These are phyloP conservation scores for Percopsis transmontana DNA, from an alignment of 2,113 vertebrate species.

Conservation along the genomic window DNA sequence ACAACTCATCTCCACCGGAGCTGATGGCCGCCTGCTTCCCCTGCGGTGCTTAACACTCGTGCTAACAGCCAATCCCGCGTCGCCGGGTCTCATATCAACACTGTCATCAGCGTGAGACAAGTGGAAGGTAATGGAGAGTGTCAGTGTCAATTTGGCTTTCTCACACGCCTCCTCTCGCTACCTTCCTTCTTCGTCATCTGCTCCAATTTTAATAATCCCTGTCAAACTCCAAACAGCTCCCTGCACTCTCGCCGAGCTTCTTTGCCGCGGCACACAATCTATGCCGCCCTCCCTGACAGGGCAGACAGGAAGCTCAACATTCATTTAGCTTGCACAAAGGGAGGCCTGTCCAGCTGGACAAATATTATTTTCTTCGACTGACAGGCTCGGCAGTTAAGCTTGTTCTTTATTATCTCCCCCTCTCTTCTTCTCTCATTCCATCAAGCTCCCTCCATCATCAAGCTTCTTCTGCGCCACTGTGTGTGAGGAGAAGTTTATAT, in stretches of 20 bases:
- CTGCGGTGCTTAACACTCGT: slow-evolving; percentile 78
- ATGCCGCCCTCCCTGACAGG: slow-evolving; percentile 85
- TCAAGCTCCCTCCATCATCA: slow-evolving; percentile 60
- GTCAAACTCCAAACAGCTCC: slow-evolving; percentile 96
- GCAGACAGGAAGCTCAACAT: slow-evolving; percentile 97
- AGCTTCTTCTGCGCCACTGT: slow-evolving; percentile 62
- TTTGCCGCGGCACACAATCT: slow-evolving; percentile 55
- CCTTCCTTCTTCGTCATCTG: slow-evolving; percentile 85
- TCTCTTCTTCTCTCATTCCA: slow-evolving; percentile 60
- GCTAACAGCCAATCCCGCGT: slow-evolving; percentile 81
- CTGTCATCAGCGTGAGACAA: slow-evolving; percentile 89
- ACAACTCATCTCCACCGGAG: slow-evolving; percentile 66
- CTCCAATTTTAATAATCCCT: slow-evolving; percentile 99
- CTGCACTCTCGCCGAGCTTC: slow-evolving; percentile 65
- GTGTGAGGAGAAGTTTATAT: slow-evolving; percentile 79
- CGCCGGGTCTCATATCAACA: slow-evolving; percentile 73
- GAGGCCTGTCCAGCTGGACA: slow-evolving; percentile 97
- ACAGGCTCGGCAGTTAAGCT: slow-evolving; percentile 91
- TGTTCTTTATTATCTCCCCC: slow-evolving; percentile 84
- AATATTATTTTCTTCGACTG: slow-evolving; percentile 97
- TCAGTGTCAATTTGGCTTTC: slow-evolving; percentile 97
- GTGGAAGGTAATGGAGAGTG: slow-evolving; percentile 94
- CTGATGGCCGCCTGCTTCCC: slow-evolving; percentile 50
- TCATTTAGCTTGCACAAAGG: slow-evolving; percentile 94
- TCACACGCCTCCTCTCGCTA: slow-evolving; percentile 85